Base-by-base conservation (phyloP, 2,888 invertebrate genomes). In the Lapara coniferarum region DNA sequence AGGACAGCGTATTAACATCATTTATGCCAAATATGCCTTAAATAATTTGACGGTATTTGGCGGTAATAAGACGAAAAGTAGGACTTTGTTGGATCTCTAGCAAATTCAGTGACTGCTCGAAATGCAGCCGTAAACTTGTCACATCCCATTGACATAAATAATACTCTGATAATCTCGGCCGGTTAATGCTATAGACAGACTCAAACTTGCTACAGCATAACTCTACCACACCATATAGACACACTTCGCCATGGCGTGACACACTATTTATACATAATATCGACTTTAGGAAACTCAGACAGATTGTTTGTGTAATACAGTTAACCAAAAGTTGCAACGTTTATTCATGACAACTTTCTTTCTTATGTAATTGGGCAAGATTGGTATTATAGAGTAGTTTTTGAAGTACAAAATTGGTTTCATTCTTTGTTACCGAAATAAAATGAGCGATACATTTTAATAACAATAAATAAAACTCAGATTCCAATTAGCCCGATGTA, bases 311-410 rank as follows among this genome's bases (percentile, higher is more conserved):
- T 55, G 55, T 25, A 53, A 53, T 10, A 53, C 53, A 53, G 7
- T 51, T 51, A 16, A n/a, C 55, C 55, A 55, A 55, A 53, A 53
- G 16, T 53, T 53, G 53, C 53, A 53, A 19, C 19, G 55, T 55
- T 55, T 55, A 55, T 55, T 55, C 19, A 55, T 55, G 55, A 19
- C 55, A 55, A 19, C 55, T 19, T 55, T 55, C 19, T 55, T 10
- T 55, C 10, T 55, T 55, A 55, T 55, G 55, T 10, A 55, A 55
- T 55, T 55, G 19, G 10, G 4, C 19, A 19, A 55, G 55, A 55
- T 55, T 55, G 19, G 55, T 55, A 55, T 25, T 55, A 55, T 19
- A 55, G 7, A 53, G 8, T 16, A 55, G 19, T 19, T 53, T 16
- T 53, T 55, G 19, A 55, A 19, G 55, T 55, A 55, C 10, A 55